Evolutionary conservation across 2,797 vertebrate genomes (phyloP).

Genomic region (Micromesistius poutassou): DNA sequence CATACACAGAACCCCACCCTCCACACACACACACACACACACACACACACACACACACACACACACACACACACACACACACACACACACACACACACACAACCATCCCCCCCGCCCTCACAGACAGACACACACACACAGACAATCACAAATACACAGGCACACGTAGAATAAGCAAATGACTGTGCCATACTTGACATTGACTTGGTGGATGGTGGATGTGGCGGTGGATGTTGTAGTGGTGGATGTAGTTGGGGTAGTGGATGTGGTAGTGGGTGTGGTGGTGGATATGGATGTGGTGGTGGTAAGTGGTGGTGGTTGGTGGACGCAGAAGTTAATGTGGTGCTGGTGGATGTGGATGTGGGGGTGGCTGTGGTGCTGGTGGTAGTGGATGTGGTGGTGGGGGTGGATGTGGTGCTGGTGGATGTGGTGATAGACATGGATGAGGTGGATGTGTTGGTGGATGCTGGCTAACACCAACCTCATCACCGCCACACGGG

Average conservation of each 20-base stretch:
- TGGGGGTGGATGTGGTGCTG: background rate
- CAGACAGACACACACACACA: background rate
- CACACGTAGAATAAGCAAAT: slow-evolving; percentile 25
- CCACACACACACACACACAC: too few relatives aligned
- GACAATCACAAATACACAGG: background rate
- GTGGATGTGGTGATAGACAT: slow-evolving; percentile 2
- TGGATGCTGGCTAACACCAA: slow-evolving; percentile 30
- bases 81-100: background rate
- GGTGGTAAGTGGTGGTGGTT: background rate
- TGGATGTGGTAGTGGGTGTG: background rate
- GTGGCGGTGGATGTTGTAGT: too few relatives aligned
- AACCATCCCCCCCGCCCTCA: too few relatives aligned
- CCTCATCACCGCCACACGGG: slow-evolving; percentile 39
- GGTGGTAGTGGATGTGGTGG: background rate
- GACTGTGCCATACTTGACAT: background rate
- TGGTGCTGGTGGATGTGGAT: background rate
- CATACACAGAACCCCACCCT: background rate
- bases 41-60: too few relatives aligned
- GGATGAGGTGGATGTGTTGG: slow-evolving; percentile 6
- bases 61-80: background rate
- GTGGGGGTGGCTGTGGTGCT: background rate
- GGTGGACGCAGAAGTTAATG: background rate
- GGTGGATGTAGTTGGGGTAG: too few relatives aligned
- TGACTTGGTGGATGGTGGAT: too few relatives aligned
- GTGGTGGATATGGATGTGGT: background rate